Percentiles rank a stretch among this genome's conserved stretches.
These are phyloP conservation scores for Bombus fervidus DNA, from an alignment of 1,140 invertebrate genomes.

Conservation along the genomic window DNA sequence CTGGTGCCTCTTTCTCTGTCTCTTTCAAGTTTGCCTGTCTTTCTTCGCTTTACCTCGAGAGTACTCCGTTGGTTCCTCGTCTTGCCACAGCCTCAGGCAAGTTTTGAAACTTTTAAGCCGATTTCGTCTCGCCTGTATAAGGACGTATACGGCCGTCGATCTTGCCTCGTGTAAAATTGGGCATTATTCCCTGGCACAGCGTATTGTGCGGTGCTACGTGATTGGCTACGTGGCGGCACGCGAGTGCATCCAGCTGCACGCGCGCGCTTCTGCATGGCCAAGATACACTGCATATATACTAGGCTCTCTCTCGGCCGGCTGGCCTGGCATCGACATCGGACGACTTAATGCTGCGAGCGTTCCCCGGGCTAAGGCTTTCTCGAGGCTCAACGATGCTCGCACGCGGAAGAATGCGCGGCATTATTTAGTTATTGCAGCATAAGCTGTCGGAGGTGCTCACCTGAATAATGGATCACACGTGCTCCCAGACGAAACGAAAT, in stretches of 20 bases:
- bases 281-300: constrained; percentile 1
- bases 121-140: constrained; percentile 58
- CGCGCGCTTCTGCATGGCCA: constrained; percentile 14
- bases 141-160: constrained; percentile 64
- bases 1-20: background rate
- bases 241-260: constrained; percentile 57
- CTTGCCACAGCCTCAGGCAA: constrained; percentile 37
- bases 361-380: background rate
- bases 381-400: background rate
- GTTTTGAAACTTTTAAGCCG: constrained; percentile 70
- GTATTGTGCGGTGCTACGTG: constrained; percentile 34
- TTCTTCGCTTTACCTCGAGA: background rate
- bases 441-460: background rate
- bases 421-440: constrained; percentile 40
- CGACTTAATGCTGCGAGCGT: constrained; percentile 34
- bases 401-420: constrained; percentile 32
- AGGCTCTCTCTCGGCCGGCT: background rate
- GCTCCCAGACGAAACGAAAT: background rate
- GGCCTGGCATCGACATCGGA: constrained; percentile 17
- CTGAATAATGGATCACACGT: constrained; percentile 32
- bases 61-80: background rate
- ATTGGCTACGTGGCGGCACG: constrained; percentile 50
- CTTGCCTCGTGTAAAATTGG: constrained; percentile 63
- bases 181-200: constrained; percentile 51
- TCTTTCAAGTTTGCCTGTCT: constrained; percentile 3